Conservation (phyloP, 2,113 vertebrate species). For the Rhinoderma darwinii region DNA sequence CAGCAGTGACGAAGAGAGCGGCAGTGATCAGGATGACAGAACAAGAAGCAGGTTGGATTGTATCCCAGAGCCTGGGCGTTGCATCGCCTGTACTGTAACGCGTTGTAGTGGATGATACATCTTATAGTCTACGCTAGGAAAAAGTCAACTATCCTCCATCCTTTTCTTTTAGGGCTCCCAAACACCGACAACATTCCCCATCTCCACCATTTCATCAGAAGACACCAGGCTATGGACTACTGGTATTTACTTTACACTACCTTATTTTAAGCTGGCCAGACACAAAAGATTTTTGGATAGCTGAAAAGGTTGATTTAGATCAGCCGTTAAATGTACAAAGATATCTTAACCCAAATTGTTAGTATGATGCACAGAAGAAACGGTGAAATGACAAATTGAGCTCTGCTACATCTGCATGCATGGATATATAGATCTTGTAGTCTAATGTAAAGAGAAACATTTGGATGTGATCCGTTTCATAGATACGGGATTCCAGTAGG, state of each 20-base stretch:
- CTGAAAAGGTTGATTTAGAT: no score
- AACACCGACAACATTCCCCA: constrained; percentile 65
- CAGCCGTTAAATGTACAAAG: no score
- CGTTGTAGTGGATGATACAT: not conserved
- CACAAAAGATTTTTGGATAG: not conserved
- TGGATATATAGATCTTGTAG: not conserved
- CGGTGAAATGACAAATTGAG: not conserved
- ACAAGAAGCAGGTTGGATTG: not conserved
- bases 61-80: not conserved
- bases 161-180: constrained; percentile 70
- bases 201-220: constrained; percentile 64
- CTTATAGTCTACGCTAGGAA: not conserved
- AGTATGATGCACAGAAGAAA: no score
- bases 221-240: constrained; percentile 84
- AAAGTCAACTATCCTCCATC: not conserved
- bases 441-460: not conserved
- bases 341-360: not conserved
- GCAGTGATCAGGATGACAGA: constrained; percentile 64
- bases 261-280: not conserved
- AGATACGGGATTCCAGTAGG: constrained; percentile 66
- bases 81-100: not conserved
- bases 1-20: constrained; percentile 74
- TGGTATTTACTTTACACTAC: constrained; percentile 70
- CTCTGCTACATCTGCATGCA: not conserved
- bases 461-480: not conserved